Percentiles rank a stretch among this genome's conserved stretches.
phyloP scores from a whole-genome alignment of 2,888 invertebrate species.

The Drosophila bunnanda region DNA sequence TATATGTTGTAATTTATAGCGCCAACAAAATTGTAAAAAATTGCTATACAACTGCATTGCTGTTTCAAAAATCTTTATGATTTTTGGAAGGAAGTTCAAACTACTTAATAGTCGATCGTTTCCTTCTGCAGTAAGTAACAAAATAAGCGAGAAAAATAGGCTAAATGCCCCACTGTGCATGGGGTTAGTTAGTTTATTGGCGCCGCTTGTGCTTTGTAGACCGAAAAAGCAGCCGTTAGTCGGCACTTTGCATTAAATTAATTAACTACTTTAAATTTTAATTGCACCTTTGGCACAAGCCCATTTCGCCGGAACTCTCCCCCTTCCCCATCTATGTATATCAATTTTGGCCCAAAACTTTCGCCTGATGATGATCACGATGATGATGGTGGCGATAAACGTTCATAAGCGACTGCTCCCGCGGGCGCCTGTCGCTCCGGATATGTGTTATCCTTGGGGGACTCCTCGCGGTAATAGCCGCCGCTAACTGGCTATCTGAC shows the following conservation, averaged over 20 bases:
- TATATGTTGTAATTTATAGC: background rate
- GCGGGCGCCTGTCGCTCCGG: conserved; percentile 34
- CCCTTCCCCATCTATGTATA: conserved; percentile 18
- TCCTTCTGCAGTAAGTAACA: background rate
- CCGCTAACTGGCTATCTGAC: conserved; percentile 36
- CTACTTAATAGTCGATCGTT: background rate
- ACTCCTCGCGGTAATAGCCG: conserved; percentile 34
- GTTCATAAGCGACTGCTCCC: conserved; percentile 56
- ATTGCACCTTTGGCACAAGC: conserved; percentile 62
- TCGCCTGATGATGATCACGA: conserved; percentile 49
- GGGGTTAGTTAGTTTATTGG: conserved; percentile 28
- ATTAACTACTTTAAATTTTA: conserved; percentile 74
- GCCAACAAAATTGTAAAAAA: too few species aligned
- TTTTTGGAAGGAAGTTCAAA: background rate
- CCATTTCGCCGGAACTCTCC: conserved; percentile 21
- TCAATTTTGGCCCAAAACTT: conserved; percentile 49
- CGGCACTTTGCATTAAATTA: conserved; percentile 64
- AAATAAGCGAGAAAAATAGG: background rate
- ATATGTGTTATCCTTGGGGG: conserved; percentile 59
- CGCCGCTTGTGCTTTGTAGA: conserved; percentile 34
- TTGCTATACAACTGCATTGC: too few species aligned
- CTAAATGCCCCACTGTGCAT: conserved; percentile 29
- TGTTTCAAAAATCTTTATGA: too few species aligned
- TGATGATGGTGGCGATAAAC: conserved; percentile 45
- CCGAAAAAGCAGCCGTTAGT: conserved; percentile 35